phyloP scores from a whole-genome alignment of 2,888 invertebrate species.

The Hyposoter dolosus region DNA sequence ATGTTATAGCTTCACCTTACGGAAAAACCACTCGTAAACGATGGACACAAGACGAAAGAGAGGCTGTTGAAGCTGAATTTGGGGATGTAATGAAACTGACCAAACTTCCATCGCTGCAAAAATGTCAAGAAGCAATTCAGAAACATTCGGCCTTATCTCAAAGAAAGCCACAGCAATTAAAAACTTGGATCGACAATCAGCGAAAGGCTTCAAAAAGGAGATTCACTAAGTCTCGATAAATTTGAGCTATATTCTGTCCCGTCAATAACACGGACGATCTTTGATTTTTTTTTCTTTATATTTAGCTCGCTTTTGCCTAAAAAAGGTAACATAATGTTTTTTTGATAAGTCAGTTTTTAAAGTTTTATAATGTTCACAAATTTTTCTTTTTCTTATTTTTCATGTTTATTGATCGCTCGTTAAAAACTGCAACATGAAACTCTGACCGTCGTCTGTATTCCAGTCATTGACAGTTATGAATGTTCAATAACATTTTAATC shows the following conservation, averaged over 20 bases:
- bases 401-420: not conserved
- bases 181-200: conserved; percentile 39
- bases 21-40: not conserved
- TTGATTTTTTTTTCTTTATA: not conserved
- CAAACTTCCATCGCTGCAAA: not conserved
- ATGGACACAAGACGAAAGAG: not conserved
- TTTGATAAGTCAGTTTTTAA: not conserved
- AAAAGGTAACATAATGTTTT: not conserved
- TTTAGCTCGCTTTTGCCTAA: not conserved
- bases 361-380: not conserved
- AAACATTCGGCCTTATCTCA: not conserved
- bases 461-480: not conserved
- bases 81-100: not conserved
- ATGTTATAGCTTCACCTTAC: not conserved
- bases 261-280: not conserved
- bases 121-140: not conserved
- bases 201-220: not conserved
- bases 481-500: not conserved
- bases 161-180: conserved; percentile 25
- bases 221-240: not conserved
- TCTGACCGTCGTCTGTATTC: not conserved
- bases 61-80: not conserved
- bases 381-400: not conserved
- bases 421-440: not conserved
- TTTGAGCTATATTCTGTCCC: not conserved